phyloP scores from a whole-genome alignment of 2,888 invertebrate species.

The Ophion ellenae region DNA sequence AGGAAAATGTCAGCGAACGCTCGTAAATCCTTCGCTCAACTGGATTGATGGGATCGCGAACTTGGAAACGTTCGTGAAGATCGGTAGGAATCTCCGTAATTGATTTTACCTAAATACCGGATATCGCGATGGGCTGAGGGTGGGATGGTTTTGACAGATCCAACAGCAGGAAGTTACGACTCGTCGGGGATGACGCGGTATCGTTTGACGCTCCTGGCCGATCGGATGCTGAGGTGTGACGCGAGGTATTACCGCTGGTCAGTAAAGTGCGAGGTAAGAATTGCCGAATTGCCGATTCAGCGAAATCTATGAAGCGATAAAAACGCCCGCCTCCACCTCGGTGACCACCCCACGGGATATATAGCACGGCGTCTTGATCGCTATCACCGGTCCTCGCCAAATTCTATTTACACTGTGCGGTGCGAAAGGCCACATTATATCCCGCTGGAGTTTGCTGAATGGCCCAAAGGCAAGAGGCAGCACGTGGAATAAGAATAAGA shows the following conservation, averaged over 20 bases:
- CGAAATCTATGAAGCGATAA: constrained; percentile 58
- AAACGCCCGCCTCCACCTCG: constrained; percentile 3
- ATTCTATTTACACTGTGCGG: constrained; percentile 63
- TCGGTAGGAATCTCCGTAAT: too few relatives aligned
- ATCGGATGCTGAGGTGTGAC: constrained; percentile 30
- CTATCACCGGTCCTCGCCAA: constrained; percentile 64
- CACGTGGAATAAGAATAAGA: constrained; percentile 47
- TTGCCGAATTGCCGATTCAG: constrained; percentile 61
- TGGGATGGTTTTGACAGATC: too few relatives aligned
- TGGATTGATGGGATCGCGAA: too few relatives aligned
- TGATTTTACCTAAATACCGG: too few relatives aligned
- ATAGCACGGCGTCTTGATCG: constrained; percentile 54
- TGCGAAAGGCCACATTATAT: constrained; percentile 45
- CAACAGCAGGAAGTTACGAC: too few relatives aligned
- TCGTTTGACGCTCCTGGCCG: background rate
- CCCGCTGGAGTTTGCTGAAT: constrained; percentile 40
- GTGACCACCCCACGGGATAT: constrained; percentile 11
- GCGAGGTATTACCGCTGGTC: constrained; percentile 43
- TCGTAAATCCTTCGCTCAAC: too few relatives aligned
- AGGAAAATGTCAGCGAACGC: too few relatives aligned
- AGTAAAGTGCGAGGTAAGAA: constrained; percentile 49
- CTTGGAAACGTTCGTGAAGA: too few relatives aligned
- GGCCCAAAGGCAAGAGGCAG: constrained; percentile 42
- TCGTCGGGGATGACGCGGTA: too few relatives aligned
- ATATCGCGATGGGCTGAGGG: too few relatives aligned